Evolutionary conservation across 1,140 invertebrate species (phyloP).

Genomic region (Brachionus calyciflorus): DNA sequence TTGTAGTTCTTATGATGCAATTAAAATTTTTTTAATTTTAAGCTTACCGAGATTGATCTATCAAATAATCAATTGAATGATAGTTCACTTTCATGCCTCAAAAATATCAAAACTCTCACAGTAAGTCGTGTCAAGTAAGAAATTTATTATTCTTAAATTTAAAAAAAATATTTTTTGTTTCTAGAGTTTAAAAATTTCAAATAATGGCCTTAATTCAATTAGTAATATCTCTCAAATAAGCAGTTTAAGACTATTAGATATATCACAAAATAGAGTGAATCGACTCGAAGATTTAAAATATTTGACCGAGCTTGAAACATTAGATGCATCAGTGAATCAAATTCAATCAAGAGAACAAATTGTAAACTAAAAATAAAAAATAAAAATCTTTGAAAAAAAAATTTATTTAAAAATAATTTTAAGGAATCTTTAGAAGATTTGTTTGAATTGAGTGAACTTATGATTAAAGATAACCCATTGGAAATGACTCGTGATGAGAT

Average conservation of each 20-base stretch:
- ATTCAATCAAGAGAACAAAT: neutral
- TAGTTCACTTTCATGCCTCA: neutral
- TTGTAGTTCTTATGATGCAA: too few relatives aligned
- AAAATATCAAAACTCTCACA: constrained; percentile 6
- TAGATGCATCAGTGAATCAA: neutral
- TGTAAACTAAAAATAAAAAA: neutral
- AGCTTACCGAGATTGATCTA: constrained; percentile 7
- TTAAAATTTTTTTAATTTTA: too few relatives aligned
- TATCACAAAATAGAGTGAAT: neutral
- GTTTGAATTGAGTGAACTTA: neutral
- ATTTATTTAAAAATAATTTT: neutral
- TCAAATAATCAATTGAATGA: constrained; percentile 16
- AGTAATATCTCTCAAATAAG: neutral
- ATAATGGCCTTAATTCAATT: constrained; percentile 20
- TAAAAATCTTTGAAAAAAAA: neutral
- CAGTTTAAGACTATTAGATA: neutral
- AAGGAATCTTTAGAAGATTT: neutral
- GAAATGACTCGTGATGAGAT: neutral
- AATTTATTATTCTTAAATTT: neutral
- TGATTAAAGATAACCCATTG: neutral
- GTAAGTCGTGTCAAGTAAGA: neutral
- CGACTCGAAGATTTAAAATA: neutral
- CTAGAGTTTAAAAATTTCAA: constrained; percentile 4
- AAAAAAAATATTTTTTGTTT: neutral
- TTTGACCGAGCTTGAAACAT: neutral